These are phyloP conservation scores for Philhelius pedissequus DNA, from an alignment of 2,888 invertebrate genomes.

Conservation along the genomic window DNA sequence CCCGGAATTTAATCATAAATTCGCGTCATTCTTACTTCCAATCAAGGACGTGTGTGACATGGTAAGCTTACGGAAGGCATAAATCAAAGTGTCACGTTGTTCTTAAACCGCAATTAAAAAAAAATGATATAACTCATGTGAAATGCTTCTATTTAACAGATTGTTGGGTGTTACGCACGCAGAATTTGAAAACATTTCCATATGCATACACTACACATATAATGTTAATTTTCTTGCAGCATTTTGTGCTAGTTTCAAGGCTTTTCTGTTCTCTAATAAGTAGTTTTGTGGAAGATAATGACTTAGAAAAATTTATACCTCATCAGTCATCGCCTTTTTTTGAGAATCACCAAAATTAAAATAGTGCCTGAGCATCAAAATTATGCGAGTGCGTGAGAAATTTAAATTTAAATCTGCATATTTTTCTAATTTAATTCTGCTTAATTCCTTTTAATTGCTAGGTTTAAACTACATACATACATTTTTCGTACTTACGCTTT, in stretches of 20 bases:
- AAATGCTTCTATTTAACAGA: not conserved
- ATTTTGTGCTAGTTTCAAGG: not conserved
- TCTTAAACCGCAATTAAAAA: not conserved
- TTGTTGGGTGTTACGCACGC: too few species aligned
- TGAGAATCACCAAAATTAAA: not conserved
- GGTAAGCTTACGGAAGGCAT: not conserved
- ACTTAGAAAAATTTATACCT: too few species aligned
- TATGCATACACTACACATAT: too few species aligned
- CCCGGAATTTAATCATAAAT: not conserved
- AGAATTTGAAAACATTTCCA: not conserved
- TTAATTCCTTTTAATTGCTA: conserved; percentile 9
- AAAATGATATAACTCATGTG: not conserved
- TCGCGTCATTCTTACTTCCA: not conserved
- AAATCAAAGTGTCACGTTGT: not conserved
- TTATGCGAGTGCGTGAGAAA: not conserved
- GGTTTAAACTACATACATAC: not conserved
- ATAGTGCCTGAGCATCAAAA: not conserved
- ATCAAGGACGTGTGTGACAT: not conserved
- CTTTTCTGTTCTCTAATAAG: not conserved
- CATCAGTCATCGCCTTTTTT: not conserved
- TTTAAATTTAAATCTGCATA: not conserved
- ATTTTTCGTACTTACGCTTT: not conserved
- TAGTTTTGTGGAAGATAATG: not conserved
- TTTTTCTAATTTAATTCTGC: not conserved
- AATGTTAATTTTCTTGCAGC: too few species aligned